phyloP scores from a whole-genome alignment of 2,888 invertebrate species.

The Scotopteryx bipunctaria region DNA sequence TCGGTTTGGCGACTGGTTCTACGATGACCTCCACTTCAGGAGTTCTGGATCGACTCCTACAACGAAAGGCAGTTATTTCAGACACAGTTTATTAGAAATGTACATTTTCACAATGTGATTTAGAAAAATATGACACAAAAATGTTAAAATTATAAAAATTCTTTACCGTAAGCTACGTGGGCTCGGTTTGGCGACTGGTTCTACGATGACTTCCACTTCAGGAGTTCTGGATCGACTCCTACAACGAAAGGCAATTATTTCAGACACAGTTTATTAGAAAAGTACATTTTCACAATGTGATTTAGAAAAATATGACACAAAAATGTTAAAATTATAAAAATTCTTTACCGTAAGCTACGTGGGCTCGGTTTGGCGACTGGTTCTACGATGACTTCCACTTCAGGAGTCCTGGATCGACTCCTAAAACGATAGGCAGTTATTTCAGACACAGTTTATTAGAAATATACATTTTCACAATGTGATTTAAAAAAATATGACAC shows the following conservation, averaged over 20 bases:
- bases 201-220: conserved; percentile 53
- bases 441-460: background rate
- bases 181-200: conserved; percentile 46
- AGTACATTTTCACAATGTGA: background rate
- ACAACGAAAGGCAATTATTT: background rate
- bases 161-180: conserved; percentile 55
- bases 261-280: background rate
- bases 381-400: conserved; percentile 53
- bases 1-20: conserved; percentile 46
- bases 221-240: conserved; percentile 70
- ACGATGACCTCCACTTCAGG: conserved; percentile 58
- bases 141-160: background rate
- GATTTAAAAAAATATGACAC: conserved; percentile 2
- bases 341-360: conserved; percentile 50
- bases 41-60: conserved; percentile 65
- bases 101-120: background rate
- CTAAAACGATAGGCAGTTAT: conserved; percentile 37
- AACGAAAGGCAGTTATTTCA: background rate
- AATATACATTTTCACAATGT: background rate
- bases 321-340: background rate
- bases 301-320: conserved; percentile 2
- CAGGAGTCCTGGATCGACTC: conserved; percentile 67
- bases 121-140: background rate
- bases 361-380: conserved; percentile 48
- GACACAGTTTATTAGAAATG: conserved; percentile 1